Base-by-base conservation (phyloP, 2,888 invertebrate species). In the Periphyllus acericola region DNA sequence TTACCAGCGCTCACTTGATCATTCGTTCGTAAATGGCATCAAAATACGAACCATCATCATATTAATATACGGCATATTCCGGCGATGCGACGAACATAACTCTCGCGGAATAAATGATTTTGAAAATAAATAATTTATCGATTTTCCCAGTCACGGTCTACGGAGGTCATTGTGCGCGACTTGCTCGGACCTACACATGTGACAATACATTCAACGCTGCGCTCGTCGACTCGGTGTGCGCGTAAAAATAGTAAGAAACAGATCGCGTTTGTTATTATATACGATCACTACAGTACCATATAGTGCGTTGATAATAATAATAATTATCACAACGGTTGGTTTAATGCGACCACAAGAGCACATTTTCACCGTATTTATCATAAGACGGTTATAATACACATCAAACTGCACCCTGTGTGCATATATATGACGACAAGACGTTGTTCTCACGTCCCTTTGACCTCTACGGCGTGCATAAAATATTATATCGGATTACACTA, bases 401-500 rank as follows among this genome's bases (percentile, higher is more conserved):
- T 74, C 36, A 5, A 34, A 36, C 25, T 36, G 74, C 74, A 36
- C 34, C 36, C 74, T 36, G 74, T 36, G 25, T 9, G 36, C 40
- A n/a, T 25, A 11, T 32, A 46, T 66, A 66, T 40, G 66, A 29
- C 55, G 21, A 60, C 19, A 60, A 34, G 55, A 55, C 34, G 46
- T 55, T 60, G 46, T 79, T 79, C 79, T 79, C 79, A 79, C 79
- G 79, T 79, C 79, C 79, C 79, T 79, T 60, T 79, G 79, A 79
- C 79, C 79, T 60, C 21, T 46, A 34, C 17, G 21, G 32, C 32
- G 60, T 32, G 9, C 66, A 71, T 60, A 46, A 76, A 72, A 81
- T 55, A 79, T 68, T 25, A 66, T 87, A 87, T 87, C 81, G 74
- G 87, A 87, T 87, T 87, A 87, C 84, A 68, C 74, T 81, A 81